Conservation (phyloP, 2,888 invertebrate species). For the Petrolisthes cinctipes region DNA sequence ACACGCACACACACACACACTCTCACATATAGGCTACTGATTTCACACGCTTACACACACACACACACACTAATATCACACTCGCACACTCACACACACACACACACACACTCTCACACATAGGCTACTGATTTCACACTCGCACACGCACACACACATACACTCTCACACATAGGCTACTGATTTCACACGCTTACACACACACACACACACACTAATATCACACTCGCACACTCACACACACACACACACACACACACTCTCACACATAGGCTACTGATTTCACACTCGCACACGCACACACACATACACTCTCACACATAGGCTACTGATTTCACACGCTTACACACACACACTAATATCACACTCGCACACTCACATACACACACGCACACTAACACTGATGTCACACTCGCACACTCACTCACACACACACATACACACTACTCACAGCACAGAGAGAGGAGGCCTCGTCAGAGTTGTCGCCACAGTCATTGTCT, state of each 20-base stretch:
- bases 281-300: not conserved
- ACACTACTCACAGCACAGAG: slow-evolving; percentile 34
- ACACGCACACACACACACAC: too few species aligned
- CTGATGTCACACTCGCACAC: not conserved
- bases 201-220: slow-evolving; percentile 11
- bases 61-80: not conserved
- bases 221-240: not conserved
- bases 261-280: not conserved
- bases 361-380: not conserved
- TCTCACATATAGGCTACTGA: not conserved
- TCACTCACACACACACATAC: not conserved
- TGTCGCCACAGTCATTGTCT: slow-evolving; percentile 56
- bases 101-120: not conserved
- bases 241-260: not conserved
- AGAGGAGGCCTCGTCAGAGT: slow-evolving; percentile 26
- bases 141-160: slow-evolving; percentile 13
- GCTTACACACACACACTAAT: not conserved
- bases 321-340: not conserved
- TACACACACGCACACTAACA: not conserved
- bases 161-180: not conserved
- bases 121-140: not conserved
- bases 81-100: not conserved
- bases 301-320: slow-evolving; percentile 7
- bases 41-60: too few species aligned
- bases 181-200: not conserved